phyloP scores from a whole-genome alignment of 1,140 invertebrate genomes.

The Mylabris phalerata region DNA sequence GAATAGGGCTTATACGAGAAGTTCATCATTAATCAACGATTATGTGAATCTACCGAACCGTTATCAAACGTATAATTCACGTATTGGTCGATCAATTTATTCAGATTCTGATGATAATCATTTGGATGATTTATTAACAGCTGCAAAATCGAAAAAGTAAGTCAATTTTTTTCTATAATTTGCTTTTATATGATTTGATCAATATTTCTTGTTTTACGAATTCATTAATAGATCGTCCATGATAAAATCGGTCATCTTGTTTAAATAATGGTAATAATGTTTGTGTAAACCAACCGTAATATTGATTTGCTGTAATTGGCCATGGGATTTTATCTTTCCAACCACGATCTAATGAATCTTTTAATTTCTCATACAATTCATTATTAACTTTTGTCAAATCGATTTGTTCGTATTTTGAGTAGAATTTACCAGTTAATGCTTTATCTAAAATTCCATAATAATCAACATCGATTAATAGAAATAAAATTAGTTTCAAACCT shows the following conservation, averaged over 20 bases:
- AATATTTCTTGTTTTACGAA: not conserved
- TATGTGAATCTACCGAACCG: slow-evolving; percentile 37
- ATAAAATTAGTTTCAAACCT: too few relatives aligned
- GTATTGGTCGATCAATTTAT: slow-evolving; percentile 28
- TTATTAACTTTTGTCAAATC: too few relatives aligned
- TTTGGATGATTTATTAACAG: slow-evolving; percentile 28
- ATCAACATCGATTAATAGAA: too few relatives aligned
- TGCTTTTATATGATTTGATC: not conserved
- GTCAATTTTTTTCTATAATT: not conserved
- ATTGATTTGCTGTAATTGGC: not conserved
- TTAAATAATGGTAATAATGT: not conserved
- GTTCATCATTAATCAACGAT: slow-evolving; percentile 35
- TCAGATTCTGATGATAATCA: slow-evolving; percentile 32
- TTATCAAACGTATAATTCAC: slow-evolving; percentile 35
- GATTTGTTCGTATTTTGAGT: too few relatives aligned
- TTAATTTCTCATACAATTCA: too few relatives aligned
- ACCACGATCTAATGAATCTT: too few relatives aligned
- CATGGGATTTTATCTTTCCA: too few relatives aligned
- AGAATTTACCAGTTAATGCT: too few relatives aligned
- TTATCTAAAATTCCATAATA: too few relatives aligned
- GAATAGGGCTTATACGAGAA: slow-evolving; percentile 29
- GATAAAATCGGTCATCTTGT: not conserved
- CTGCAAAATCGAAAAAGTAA: slow-evolving; percentile 30
- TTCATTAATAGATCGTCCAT: not conserved
- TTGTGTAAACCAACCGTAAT: not conserved